Evolutionary conservation across 2,888 invertebrate species (phyloP), one percentile per base, ranked within the genome.

Genomic region (Hedya salicella): DNA sequence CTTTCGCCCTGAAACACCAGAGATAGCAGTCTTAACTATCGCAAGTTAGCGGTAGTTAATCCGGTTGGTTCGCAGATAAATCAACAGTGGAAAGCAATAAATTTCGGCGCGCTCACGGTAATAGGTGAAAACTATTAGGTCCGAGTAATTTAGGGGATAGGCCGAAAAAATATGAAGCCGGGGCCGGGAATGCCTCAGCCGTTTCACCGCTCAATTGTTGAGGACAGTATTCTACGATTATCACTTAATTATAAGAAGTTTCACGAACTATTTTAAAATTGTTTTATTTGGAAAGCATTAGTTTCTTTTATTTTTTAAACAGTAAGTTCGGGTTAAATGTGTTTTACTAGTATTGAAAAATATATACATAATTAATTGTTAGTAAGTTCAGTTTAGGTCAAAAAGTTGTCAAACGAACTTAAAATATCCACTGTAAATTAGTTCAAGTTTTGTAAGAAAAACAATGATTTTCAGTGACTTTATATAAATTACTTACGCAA

Each of bases 11-110:
- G 90, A 86, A 89, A 91, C 88, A 89, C 89, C 88, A 89, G 84
- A 90, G 91, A 91, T 91, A 90, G 89, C 83, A 87, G 89, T 89
- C 91, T 91, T 92, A 92, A 92, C 92, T 92, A 92, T 92, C 89
- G 90, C 90, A 91, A 92, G 88, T 92, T 92, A 91, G 91, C 90
- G 89, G 89, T 89, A 91, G 86, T 92, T 92, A 91, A 92, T 91
- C 90, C 90, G 85, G 80, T 83, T 83, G 80, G 86, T 81, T 81
- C 81, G 83, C 75, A 85, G 81, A 91, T 92, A 92, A 91, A 91
- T 92, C 91, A 92, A 91, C 88, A 89, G 91, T 85, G 77, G 85
- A 85, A 87, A 83, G 87, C 88, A 78, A 91, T 91, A 92, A 92
- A 92, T 91, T 71, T 88, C 81, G 75, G 83, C 75, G 80, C 80